Conservation (phyloP, 2,888 invertebrate species). For the Caenorhabditis imperialis region DNA sequence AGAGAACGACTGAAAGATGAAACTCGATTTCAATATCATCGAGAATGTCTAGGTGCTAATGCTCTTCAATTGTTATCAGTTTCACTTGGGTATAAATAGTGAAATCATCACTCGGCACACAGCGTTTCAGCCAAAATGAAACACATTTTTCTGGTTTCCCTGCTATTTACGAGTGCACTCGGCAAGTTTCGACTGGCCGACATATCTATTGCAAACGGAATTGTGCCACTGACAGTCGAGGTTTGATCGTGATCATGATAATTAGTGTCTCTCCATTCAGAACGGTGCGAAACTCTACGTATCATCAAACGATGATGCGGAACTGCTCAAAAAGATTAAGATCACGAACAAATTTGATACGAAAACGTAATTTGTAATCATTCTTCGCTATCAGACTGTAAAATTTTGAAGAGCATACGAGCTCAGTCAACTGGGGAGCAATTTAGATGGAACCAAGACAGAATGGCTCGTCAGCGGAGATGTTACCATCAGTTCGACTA, state of each 20-base stretch:
- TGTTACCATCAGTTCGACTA: conserved; percentile 7
- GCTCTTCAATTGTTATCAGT: no score
- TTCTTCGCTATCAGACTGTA: background rate
- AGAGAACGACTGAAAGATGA: no score
- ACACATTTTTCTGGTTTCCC: background rate
- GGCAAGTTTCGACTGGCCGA: background rate
- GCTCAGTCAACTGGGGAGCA: conserved; percentile 11
- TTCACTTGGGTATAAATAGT: no score
- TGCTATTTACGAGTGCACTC: background rate
- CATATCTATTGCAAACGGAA: background rate
- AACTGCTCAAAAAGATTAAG: conserved; percentile 1
- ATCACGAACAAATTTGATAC: conserved; percentile 11
- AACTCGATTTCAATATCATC: no score
- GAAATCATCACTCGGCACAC: no score
- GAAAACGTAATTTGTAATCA: background rate
- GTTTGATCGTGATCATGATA: no score
- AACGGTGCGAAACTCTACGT: conserved; percentile 15
- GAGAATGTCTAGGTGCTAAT: no score
- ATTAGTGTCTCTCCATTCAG: no score
- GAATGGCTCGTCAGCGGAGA: conserved; percentile 6
- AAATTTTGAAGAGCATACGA: conserved; percentile 1
- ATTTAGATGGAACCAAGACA: conserved; percentile 9
- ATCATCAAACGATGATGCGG: conserved; percentile 1
- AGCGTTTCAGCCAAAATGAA: background rate
- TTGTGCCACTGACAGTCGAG: background rate